Conservation (phyloP, 2,113 vertebrate species). For the Cheilinus undulatus region DNA sequence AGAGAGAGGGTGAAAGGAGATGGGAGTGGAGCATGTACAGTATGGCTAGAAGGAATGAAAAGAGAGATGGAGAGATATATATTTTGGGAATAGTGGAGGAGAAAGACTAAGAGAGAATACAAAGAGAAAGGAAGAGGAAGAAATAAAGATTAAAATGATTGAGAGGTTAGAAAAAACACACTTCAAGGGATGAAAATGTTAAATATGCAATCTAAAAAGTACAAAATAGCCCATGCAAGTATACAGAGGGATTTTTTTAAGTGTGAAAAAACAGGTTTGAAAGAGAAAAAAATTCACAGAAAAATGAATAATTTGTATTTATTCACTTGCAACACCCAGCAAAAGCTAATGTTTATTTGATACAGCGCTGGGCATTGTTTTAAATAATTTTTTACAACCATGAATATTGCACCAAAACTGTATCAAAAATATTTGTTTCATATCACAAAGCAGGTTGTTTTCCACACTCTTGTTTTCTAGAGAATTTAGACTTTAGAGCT, state of each 20-base stretch:
- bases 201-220: background rate
- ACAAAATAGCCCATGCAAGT: background rate
- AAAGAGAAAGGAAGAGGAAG: background rate
- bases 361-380: background rate
- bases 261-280: background rate
- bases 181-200: too few species aligned
- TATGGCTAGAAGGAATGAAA: conserved; percentile 20
- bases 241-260: background rate
- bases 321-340: background rate
- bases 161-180: too few species aligned
- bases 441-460: background rate
- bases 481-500: too few species aligned
- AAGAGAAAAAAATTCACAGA: background rate
- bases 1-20: background rate
- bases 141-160: background rate
- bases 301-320: background rate
- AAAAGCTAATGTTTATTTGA: conserved; percentile 1
- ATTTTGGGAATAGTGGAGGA: conserved; percentile 21
- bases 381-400: background rate
- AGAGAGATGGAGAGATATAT: conserved; percentile 8
- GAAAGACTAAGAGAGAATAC: background rate
- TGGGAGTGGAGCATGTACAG: conserved; percentile 8
- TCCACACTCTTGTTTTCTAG: too few species aligned
- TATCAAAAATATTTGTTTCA: background rate
- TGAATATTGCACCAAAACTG: background rate